Evolutionary conservation across 2,888 invertebrate genomes (phyloP).

Genomic region (Endomychus coccineus): DNA sequence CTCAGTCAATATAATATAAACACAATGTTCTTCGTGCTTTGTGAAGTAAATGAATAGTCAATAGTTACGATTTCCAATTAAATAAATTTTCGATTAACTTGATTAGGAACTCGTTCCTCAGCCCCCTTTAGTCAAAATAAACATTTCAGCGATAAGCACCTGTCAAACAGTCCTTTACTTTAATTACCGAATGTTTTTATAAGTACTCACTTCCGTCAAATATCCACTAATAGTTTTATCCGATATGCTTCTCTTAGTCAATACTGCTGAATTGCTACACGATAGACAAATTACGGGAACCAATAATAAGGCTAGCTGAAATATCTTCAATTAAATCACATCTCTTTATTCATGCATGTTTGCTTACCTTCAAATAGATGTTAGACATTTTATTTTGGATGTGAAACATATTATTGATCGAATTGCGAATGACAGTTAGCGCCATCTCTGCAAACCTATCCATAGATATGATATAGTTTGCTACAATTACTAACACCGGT

Average conservation of each 20-base stretch:
- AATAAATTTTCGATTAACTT: too few relatives aligned
- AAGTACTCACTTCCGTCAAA: constrained; percentile 69
- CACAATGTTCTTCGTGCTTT: too few relatives aligned
- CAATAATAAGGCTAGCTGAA: constrained; percentile 11
- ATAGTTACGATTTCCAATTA: too few relatives aligned
- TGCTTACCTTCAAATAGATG: constrained; percentile 8
- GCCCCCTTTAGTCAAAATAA: too few relatives aligned
- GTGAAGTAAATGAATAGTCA: too few relatives aligned
- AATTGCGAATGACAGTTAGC: neutral
- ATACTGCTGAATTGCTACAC: constrained; percentile 4
- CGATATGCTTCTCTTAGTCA: constrained; percentile 56
- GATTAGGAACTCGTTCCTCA: too few relatives aligned
- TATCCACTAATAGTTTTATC: constrained; percentile 77
- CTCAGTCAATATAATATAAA: too few relatives aligned
- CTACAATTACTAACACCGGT: too few relatives aligned
- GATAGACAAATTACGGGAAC: constrained; percentile 7
- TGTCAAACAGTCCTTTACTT: too few relatives aligned
- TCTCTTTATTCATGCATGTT: neutral
- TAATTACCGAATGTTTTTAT: too few relatives aligned
- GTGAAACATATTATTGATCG: constrained; percentile 9
- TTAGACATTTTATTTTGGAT: constrained; percentile 12
- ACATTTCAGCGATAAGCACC: too few relatives aligned
- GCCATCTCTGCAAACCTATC: constrained; percentile 9
- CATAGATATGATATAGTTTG: too few relatives aligned
- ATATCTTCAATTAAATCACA: constrained; percentile 4